Percentiles rank a stretch among this genome's conserved stretches.
Evolutionary conservation across 1,140 invertebrate genomes (phyloP).

Genomic region (Neotoxoptera formosana): DNA sequence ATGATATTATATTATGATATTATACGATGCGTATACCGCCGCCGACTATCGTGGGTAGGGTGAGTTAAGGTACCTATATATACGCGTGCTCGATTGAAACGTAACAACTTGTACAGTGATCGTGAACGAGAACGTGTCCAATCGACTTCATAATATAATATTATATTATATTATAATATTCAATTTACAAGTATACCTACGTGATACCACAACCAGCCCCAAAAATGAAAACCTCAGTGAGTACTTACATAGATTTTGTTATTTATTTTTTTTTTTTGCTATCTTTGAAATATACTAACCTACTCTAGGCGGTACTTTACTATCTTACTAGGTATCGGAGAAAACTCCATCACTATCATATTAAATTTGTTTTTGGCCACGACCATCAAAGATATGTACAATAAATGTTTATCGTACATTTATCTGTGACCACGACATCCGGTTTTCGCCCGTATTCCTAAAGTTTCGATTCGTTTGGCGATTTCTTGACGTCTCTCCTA

Average conservation of each 20-base stretch:
- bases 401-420: no score
- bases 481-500: background rate
- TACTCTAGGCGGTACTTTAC: no score
- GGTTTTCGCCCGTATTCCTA: background rate
- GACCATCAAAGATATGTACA: no score
- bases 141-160: background rate
- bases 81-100: background rate
- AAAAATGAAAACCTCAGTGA: conserved; percentile 42
- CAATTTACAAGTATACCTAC: background rate
- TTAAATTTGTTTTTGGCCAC: background rate
- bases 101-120: conserved; percentile 3
- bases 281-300: no score
- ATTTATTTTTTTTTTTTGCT: no score
- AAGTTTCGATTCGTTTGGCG: background rate
- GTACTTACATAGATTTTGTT: background rate
- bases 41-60: background rate
- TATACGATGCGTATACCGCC: background rate
- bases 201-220: background rate
- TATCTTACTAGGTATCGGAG: background rate
- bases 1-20: background rate
- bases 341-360: background rate
- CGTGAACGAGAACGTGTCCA: background rate
- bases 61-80: background rate
- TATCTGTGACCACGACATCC: background rate
- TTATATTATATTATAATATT: no score